Evolutionary conservation across 2,888 invertebrate genomes (phyloP), one percentile per base, ranked within the genome.

Genomic region (Halocaridina rubra): DNA sequence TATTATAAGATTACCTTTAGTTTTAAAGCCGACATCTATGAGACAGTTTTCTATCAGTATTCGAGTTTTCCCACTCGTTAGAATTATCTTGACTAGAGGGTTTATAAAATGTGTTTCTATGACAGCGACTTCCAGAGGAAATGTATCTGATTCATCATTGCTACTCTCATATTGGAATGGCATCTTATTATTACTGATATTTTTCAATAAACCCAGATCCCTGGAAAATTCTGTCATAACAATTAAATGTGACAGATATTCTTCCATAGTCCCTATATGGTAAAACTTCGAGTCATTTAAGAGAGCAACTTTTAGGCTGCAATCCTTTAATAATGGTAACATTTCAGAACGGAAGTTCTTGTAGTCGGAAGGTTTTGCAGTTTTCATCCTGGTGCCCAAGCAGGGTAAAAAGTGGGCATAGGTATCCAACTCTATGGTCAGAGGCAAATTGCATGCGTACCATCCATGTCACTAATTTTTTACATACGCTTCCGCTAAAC

Each of bases 401-500:
- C 91, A 90, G 77, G 91, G 91, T 16, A 92, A 89, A 88, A 92
- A 91, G 88, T 92, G 92, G 0, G 91, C 91, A 89, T 92, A 92
- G 10, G 91, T 91, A 89, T 91, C 91, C 75, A 92, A 90, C 89
- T 92, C 92, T 89, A 91, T 90, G 8, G 88, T 88, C 13, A 92
- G 81, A 4, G 90, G 90, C 7, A 89, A 89, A 77, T 90, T 88
- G 3, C 71, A 72, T 8, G 27, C 72, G 80, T 90, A 90, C 85
- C 91, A 91, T 2, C 89, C 80, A 2, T 91, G 84, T 30, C n/a
- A n/a, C n/a, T n/a, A 92, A 89, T 80, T 90, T 90, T 22, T 89
- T 88, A 30, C 90, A 89, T 10, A 91, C 89, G 46, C 90, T 89
- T 78, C 90, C 89, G 78, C 90, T 90, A 89, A 92, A 91, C 89